Evolutionary conservation across 2,113 vertebrate genomes (phyloP).

Genomic region (Platichthys stellatus): DNA sequence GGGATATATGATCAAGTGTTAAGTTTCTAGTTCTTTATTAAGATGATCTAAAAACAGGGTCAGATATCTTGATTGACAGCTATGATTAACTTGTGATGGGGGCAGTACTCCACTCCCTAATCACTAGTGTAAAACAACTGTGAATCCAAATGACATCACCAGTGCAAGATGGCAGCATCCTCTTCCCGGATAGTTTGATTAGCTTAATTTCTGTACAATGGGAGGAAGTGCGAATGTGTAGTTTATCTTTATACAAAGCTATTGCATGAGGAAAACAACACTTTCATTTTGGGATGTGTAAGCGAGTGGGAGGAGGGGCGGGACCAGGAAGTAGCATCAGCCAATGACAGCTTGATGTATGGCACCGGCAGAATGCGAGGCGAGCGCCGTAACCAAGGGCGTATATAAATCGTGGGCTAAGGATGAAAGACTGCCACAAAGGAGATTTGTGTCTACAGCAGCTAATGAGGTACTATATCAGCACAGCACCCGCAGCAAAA

Average conservation of each 20-base stretch:
- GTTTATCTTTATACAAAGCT: background rate
- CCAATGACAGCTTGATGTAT: conserved; percentile 84
- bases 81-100: too few relatives aligned
- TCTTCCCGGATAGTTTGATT: background rate
- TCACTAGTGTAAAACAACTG: too few relatives aligned
- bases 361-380: conserved; percentile 70
- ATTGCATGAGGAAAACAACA: conserved; percentile 54
- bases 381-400: conserved; percentile 81
- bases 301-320: conserved; percentile 35
- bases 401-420: conserved; percentile 88
- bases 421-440: conserved; percentile 87
- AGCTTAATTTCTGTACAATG: background rate
- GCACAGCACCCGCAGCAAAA: conserved; percentile 57
- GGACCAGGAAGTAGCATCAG: conserved; percentile 49
- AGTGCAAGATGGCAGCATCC: too few relatives aligned
- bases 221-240: background rate
- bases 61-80: too few relatives aligned
- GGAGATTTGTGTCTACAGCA: conserved; percentile 85
- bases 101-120: too few relatives aligned
- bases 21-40: too few relatives aligned
- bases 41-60: too few relatives aligned
- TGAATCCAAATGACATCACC: too few relatives aligned
- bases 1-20: too few relatives aligned
- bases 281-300: conserved; percentile 15
- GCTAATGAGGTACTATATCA: conserved; percentile 85